phyloP scores from a whole-genome alignment of 2,888 invertebrate species.

The Drosophila quasianomalipes region DNA sequence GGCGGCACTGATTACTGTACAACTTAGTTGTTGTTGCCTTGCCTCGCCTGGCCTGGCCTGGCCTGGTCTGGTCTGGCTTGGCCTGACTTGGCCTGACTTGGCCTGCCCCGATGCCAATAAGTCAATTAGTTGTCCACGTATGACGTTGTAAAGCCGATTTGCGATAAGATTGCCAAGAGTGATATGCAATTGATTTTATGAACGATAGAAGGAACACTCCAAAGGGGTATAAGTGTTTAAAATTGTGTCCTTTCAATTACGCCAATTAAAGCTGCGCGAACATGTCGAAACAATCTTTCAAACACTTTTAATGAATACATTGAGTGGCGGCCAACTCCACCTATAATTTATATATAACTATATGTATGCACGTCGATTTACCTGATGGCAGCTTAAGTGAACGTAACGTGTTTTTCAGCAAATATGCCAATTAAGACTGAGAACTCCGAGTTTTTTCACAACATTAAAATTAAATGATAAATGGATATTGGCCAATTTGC shows the following conservation, averaged over 20 bases:
- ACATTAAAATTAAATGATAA: conserved; percentile 18
- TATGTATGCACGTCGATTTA: neutral
- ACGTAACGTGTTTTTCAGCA: conserved; percentile 29
- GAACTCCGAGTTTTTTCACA: conserved; percentile 1
- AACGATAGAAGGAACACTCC: conserved; percentile 24
- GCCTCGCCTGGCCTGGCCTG: neutral
- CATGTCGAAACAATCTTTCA: conserved; percentile 29
- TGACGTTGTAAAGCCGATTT: conserved; percentile 42
- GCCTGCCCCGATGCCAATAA: conserved; percentile 45
- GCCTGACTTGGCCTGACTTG: conserved; percentile 5
- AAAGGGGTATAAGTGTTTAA: conserved; percentile 19
- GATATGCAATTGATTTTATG: conserved; percentile 65
- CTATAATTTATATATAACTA: neutral
- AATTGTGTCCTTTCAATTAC: conserved; percentile 57
- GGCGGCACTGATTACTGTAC: conserved; percentile 58
- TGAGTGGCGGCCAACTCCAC: conserved; percentile 14
- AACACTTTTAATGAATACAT: conserved; percentile 26
- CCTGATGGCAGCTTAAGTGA: conserved; percentile 12
- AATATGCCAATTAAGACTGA: conserved; percentile 35
- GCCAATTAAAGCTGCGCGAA: conserved; percentile 48
- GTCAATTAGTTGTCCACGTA: conserved; percentile 66
- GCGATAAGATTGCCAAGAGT: conserved; percentile 62
- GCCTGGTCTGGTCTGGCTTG: conserved; percentile 5
- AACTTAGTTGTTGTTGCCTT: conserved; percentile 16
- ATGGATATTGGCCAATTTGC: conserved; percentile 20